Conservation (phyloP, 2,888 invertebrate genomes). For the Andrena marginata region DNA sequence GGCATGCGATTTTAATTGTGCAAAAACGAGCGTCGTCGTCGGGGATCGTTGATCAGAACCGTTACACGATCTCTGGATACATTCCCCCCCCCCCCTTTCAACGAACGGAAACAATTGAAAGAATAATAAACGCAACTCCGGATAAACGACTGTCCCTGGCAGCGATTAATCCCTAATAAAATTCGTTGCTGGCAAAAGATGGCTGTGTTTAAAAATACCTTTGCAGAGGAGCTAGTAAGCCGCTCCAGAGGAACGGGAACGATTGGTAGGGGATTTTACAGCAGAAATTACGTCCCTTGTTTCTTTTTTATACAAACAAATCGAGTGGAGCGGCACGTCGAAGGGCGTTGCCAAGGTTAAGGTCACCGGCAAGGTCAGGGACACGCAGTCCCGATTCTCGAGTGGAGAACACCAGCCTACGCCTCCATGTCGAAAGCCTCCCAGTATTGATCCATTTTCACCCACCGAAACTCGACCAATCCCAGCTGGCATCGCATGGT, state of each 20-base stretch:
- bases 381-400: constrained; percentile 66
- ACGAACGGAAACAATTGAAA: too few species aligned
- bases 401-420: constrained; percentile 74
- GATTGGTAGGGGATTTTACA: neutral
- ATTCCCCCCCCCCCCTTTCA: too few species aligned
- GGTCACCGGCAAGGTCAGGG: constrained; percentile 67
- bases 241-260: too few species aligned
- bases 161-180: too few species aligned
- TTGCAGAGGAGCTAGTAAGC: too few species aligned
- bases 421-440: constrained; percentile 74
- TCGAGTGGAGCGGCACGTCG: constrained; percentile 24
- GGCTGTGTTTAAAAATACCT: too few species aligned
- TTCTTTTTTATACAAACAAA: neutral
- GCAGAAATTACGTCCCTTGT: neutral
- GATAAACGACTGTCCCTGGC: too few species aligned
- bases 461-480: constrained; percentile 76
- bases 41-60: constrained; percentile 35
- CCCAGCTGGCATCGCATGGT: constrained; percentile 70
- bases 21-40: constrained; percentile 46
- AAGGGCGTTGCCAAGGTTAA: constrained; percentile 69
- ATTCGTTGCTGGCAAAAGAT: too few species aligned
- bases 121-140: too few species aligned
- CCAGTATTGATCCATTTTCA: constrained; percentile 81
- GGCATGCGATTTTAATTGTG: constrained; percentile 61
- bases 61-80: too few species aligned